Conservation (phyloP, 2,888 invertebrate species). For the Drosophila sordidula region DNA sequence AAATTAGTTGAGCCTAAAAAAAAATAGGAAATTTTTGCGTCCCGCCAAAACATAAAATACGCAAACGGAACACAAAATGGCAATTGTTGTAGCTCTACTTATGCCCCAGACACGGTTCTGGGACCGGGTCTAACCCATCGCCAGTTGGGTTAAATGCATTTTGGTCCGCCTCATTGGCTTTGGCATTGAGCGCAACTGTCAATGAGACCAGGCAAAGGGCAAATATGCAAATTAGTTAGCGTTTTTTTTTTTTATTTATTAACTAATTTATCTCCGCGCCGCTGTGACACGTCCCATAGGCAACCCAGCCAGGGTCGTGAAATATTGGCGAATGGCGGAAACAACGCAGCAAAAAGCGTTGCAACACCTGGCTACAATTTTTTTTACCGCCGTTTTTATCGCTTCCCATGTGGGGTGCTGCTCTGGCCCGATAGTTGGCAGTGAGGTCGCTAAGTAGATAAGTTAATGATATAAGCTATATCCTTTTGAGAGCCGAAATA, state of each 20-base stretch:
- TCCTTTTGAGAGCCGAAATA: no score
- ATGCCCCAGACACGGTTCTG: constrained; percentile 15
- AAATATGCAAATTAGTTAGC: constrained; percentile 81
- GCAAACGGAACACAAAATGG: constrained; percentile 66
- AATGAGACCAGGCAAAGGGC: constrained; percentile 68
- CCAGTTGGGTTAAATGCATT: constrained; percentile 68
- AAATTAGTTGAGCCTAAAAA: constrained; percentile 65
- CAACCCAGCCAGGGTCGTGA: constrained; percentile 69
- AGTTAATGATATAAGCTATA: not conserved
- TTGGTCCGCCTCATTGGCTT: constrained; percentile 76
- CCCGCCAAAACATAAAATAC: constrained; percentile 71
- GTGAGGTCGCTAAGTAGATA: constrained; percentile 24
- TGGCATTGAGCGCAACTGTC: constrained; percentile 69
- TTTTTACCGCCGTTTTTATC: constrained; percentile 42
- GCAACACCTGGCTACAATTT: constrained; percentile 77
- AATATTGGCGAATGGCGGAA: constrained; percentile 68
- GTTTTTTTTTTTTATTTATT: constrained; percentile 71
- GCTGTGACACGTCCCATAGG: constrained; percentile 62
- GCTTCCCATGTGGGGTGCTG: constrained; percentile 6
- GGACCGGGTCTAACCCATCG: constrained; percentile 6
- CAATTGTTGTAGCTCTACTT: constrained; percentile 56
- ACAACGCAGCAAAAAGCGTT: constrained; percentile 58
- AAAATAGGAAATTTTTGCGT: constrained; percentile 49
- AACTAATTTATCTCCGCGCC: constrained; percentile 77
- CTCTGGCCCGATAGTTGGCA: constrained; percentile 8